Base-by-base conservation (phyloP, 2,797 vertebrate species). In the Fistularia commersonii region DNA sequence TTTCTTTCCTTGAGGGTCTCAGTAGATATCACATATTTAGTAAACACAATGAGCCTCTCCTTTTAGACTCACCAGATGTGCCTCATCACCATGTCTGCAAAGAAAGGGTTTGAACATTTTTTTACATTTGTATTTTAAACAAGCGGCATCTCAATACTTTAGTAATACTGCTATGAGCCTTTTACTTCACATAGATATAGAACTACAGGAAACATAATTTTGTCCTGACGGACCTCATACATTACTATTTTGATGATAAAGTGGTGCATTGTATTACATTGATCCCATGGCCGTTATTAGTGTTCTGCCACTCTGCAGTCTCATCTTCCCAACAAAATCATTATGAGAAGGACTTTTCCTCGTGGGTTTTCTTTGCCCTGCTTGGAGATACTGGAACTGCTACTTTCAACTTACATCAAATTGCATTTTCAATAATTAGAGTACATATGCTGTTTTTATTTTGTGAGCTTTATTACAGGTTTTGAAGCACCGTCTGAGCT, bases 381-480 rank as follows among this genome's bases (percentile, higher is more conserved):
- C 45, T 23, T 23, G 62, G 54, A 74, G 62, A 66, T 69, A 43
- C 71, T 75, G 44, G 43, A 76, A 62, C 66, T 71, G 71, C 73
- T 79, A 74, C 70, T 82, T 68, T 75, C 57, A 77, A 82, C 74
- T 79, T 64, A 80, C 66, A 84, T 80, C 87, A 85, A 23, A 23
- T 23, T 58, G 51, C 69, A 65, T 13, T 41, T 72, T 80, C 52
- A 81, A 69, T 83, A 80, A 79, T 82, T 84, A 47, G 79, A 76
- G 80, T 73, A 59, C 43, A 41, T 58, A 44, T 82, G 61, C 48
- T 69, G 60, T 79, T 87, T 73, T 82, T 75, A 74, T 73, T 81
- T 67, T 68, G 52, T 49, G 12, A 54, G 64, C 48, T 69, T 77
- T 69, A 49, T 54, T 74, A 8, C 10, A 0, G 9, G 11, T 65